Base-by-base conservation (phyloP, 2,113 vertebrate genomes). In the Sphaerodactylus townsendi region DNA sequence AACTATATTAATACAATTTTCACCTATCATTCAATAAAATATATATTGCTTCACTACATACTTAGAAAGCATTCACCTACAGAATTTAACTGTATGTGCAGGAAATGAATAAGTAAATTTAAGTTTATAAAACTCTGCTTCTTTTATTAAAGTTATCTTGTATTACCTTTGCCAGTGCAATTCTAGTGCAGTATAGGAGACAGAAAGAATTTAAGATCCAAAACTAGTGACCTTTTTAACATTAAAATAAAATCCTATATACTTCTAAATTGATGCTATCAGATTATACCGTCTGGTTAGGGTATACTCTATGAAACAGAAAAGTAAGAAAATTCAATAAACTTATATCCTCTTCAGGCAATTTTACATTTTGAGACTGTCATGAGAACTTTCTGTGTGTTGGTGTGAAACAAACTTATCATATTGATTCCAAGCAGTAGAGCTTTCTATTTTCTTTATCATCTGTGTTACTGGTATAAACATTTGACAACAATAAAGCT, bases 181-280 rank as follows among this genome's bases (percentile, higher is more conserved):
- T 90, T 92, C 88, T 41, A 94, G 88, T 53, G 89, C 71, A 88
- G 81, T 78, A 92, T 76, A 90, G 86, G 92, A 95, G 91, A 93
- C 90, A 94, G 90, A 93, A 95, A 95, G 82, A 95, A 92, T 94
- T 96, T 93, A 94, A 92, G 91, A 92, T 95, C 89, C 89, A 92
- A 94, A 95, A 89, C 88, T 94, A 94, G 81, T 93, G 93, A 94
- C 87, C 89, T 95, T 96, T 95, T 95, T 93, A 95, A 94, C 90
- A 94, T 95, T 95, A 95, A 94, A 96, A 96, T 96, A 95, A 95
- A 97, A 96, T 95, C 90, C 88, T 93, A 95, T 93, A 93, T 93
- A 94, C 90, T 95, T 95, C 92, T 89, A 92, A 79, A 90, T 86
- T 90, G 90, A 93, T 94, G 93, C 86, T 95, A 95, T 94, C 95